Evolutionary conservation across 1,140 invertebrate species (phyloP), one percentile per base, ranked within the genome.

Genomic region (Notospermus geniculatus): DNA sequence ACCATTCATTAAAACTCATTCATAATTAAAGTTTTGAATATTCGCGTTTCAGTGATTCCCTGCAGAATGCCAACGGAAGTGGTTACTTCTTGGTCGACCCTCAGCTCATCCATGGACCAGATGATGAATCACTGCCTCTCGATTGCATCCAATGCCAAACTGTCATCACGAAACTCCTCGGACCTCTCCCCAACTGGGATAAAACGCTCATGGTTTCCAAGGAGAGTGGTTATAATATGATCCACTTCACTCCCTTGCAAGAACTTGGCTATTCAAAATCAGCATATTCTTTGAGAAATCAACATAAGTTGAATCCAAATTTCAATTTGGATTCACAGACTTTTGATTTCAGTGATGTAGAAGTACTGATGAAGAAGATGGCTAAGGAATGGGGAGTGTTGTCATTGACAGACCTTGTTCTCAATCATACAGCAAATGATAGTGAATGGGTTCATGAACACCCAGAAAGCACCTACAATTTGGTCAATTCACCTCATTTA

Each of bases 381-480:
- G 86, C 89, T 60, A 86, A 83, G 28, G 91, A 98, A 66, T 97
- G 93, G 93, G 90, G 92, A 77, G 84, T 96, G 53, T 81, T 96
- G 52, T 92, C 92, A 39, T 88, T 99, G 66, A 95, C 94, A 75
- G 97, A 99, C 80, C 90, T 99, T 65, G 97, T 99, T 52, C 84
- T 97, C 62, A 99, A 99, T 84, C 97, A 99, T 78, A 96, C 96
- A 1, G 93, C 97, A 0, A 97, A 95, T 76, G 93, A 97, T 82
- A 94, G 90, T 71, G 82, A 87, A 29, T 97, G 95, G 91, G 77
- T 98, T 27, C 62, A 86, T 54, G 86, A 90, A 63, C 89, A 98
- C 84, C 95, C 96, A 36, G 94, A 98, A 80, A 89, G 89, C 65
- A 89, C 91, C 1, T 99, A 95, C 80, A 99, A 98, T 79, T 88